Conservation (phyloP, 2,797 vertebrate species). For the Okamejei kenojei region DNA sequence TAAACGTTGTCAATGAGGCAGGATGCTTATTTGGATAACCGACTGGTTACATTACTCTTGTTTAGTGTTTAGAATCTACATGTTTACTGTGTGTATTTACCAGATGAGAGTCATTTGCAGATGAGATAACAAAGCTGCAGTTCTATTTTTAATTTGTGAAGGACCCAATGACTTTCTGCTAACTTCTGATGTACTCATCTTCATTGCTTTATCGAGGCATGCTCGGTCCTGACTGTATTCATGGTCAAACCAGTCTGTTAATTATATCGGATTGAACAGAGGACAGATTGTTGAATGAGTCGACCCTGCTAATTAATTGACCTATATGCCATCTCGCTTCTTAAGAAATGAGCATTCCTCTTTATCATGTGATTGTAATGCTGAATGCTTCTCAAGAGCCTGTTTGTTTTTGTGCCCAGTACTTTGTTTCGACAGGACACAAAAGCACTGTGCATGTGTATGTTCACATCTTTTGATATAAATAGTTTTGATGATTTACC, state of each 20-base stretch:
- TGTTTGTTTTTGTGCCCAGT: neutral
- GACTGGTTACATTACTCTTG: neutral
- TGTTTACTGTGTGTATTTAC: neutral
- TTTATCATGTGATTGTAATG: neutral
- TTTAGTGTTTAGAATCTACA: neutral
- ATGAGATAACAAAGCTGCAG: no score
- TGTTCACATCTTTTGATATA: neutral
- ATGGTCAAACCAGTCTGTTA: neutral
- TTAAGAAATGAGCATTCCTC: neutral
- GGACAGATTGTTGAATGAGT: neutral
- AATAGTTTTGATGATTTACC: neutral
- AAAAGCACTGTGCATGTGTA: neutral
- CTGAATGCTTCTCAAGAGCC: neutral
- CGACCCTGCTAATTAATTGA: neutral
- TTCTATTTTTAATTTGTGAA: no score
- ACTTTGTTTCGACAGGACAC: neutral
- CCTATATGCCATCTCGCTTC: neutral
- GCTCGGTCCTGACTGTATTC: neutral
- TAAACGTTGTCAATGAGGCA: neutral
- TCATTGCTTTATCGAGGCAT: neutral
- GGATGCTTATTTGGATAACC: neutral
- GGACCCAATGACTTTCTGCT: no score
- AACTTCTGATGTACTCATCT: no score
- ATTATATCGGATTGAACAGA: conserved; percentile 1
- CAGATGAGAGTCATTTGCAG: no score